Evolutionary conservation across 2,113 vertebrate species (phyloP), one percentile per base, ranked within the genome.

Genomic region (Paraplagusia blochii): DNA sequence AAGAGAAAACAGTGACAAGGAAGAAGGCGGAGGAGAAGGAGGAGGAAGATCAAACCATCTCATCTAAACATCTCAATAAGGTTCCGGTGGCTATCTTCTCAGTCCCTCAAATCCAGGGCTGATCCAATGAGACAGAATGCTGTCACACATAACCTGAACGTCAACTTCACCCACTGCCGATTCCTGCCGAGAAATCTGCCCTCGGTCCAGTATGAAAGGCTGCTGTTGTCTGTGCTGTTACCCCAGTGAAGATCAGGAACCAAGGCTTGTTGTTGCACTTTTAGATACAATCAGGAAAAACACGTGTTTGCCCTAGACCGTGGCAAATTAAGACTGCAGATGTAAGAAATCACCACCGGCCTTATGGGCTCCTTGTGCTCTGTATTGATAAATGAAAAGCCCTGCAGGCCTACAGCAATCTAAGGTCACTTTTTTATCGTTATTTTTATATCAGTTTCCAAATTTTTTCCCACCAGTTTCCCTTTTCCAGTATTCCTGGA

Each of bases 221-320:
- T 11, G 50, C 49, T 45, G 43, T 72, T 72, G 64, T 77, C 63
- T 73, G 63, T 68, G 66, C 65, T 64, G 53, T 69, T 45, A 61
- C 62, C 65, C 70, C 57, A 66, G 45, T 46, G 52, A 76, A 70
- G 1, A 4, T 69, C 69, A 74, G 53, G 77, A 76, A 65, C 56
- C 60, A 44, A 57, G 44, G 69, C 50, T 75, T 79, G 53, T 69
- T 74, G 61, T 69, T 80, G 55, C 58, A 12, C 55, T 69, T 75
- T 79, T 42, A 58, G 80, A 81, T 83, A 77, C 73, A 77, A 80
- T 80, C 70, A 16, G 64, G 65, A 29, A 6, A 51, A 86, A 67
- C 81, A 81, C 82, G 85, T 85, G 79, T 81, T 87, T 87, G 79
- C 84, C 87, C 80, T 66, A 84, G 76, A 81, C 85, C 72, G n/a